Conservation (phyloP, 2,888 invertebrate genomes). For the Willowsia nigromaculata region DNA sequence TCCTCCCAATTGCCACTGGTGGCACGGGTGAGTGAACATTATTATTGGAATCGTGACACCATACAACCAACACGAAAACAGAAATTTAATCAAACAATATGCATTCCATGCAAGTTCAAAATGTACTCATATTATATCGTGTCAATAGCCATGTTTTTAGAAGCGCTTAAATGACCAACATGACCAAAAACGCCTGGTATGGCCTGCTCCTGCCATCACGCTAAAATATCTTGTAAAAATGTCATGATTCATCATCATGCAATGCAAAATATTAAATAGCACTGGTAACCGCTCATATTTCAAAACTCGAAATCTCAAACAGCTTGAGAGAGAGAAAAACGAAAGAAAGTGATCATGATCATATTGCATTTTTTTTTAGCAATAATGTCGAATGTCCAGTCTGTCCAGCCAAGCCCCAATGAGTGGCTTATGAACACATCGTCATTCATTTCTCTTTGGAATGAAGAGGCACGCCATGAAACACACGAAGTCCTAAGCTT, state of each 20-base stretch:
- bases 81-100: not conserved
- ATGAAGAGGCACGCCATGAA: not conserved
- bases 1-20: not conserved
- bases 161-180: not conserved
- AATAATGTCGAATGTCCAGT: not conserved
- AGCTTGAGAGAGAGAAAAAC: no score
- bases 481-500: no score
- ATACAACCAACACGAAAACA: not conserved
- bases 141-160: not conserved
- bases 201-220: no score
- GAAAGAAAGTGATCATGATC: conserved; percentile 13
- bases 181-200: not conserved
- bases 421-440: no score
- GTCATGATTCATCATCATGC: not conserved
- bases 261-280: not conserved
- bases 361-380: no score
- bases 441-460: not conserved
- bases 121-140: not conserved
- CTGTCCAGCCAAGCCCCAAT: not conserved
- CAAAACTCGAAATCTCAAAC: no score
- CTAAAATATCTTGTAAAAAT: not conserved
- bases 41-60: not conserved
- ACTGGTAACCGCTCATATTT: no score
- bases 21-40: not conserved
- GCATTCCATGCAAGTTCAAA: not conserved